Conservation (phyloP, 2,888 invertebrate species). For the Stomorhina lunata region DNA sequence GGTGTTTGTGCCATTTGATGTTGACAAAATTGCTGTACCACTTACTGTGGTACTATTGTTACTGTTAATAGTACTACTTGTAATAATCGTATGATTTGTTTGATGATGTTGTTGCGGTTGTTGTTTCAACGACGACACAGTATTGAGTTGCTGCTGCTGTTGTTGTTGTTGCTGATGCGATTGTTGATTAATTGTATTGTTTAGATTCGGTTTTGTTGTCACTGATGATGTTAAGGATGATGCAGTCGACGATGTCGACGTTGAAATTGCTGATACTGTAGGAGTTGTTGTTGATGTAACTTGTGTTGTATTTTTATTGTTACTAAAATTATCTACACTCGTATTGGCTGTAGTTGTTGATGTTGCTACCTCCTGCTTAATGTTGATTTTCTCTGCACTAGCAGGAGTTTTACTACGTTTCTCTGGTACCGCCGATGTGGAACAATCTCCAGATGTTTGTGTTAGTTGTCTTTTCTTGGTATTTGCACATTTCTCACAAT, state of each 20-base stretch:
- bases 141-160: conserved; percentile 23
- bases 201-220: conserved; percentile 22
- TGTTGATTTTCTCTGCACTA: conserved; percentile 50
- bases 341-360: conserved; percentile 70
- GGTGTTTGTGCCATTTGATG: conserved; percentile 58
- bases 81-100: conserved; percentile 37
- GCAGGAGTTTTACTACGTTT: conserved; percentile 72
- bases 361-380: conserved; percentile 74
- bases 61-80: conserved; percentile 58
- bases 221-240: conserved; percentile 42
- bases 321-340: conserved; percentile 42
- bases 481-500: conserved; percentile 79
- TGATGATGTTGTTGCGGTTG: conserved; percentile 13
- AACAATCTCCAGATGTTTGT: conserved; percentile 72
- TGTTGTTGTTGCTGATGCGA: too few species aligned
- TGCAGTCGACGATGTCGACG: conserved; percentile 38
- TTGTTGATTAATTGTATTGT: conserved; percentile 38
- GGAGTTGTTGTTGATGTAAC: conserved; percentile 64
- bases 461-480: conserved; percentile 74
- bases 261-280: conserved; percentile 7
- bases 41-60: conserved; percentile 18
- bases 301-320: conserved; percentile 44
- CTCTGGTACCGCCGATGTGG: conserved; percentile 74
- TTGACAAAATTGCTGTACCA: conserved; percentile 32
- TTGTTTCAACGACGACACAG: neutral